A percentile compares a stretch with the other conserved stretches of the same genome.
Conservation (phyloP, 2,113 vertebrate genomes). For the rat (Rattus norvegicus) region GRCr8 NC_086039.1:33835501-33836000, state of each 20-base stretch:
- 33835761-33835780: background rate
- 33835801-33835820: background rate
- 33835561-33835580: background rate
- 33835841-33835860: background rate
- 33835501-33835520: background rate
- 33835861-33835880: background rate
- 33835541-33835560: background rate
- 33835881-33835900: background rate
- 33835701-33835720: background rate
- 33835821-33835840: background rate
- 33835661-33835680: background rate
- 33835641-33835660: background rate
- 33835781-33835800: background rate
- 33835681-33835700: background rate
- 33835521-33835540: background rate
- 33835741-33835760: background rate
- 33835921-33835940: slow-evolving; percentile 17
- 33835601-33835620: background rate
- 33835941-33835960: background rate
- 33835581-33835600: background rate
- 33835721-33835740: background rate
- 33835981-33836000: slow-evolving; percentile 1
- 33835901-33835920: background rate
- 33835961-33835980: background rate
- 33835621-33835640: background rate